Evolutionary conservation across 2,888 invertebrate genomes (phyloP).

Genomic region (Cerceris ruficornis): DNA sequence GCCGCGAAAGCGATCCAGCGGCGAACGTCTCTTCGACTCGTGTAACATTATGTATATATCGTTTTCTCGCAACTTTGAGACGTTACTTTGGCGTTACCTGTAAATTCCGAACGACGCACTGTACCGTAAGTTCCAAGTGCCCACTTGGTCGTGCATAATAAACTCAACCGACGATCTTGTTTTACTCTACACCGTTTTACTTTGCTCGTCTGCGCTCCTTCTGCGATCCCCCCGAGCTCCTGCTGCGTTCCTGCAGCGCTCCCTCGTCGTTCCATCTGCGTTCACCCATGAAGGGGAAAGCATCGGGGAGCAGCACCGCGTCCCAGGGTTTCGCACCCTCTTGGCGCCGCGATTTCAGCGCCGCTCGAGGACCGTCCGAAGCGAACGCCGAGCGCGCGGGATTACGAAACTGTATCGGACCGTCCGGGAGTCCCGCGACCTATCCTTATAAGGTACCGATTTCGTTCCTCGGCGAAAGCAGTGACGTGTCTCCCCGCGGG

Average conservation of each 20-base stretch:
- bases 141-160: constrained; percentile 59
- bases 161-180: constrained; percentile 62
- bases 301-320: too few relatives aligned
- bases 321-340: too few relatives aligned
- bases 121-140: constrained; percentile 49
- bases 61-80: constrained; percentile 53
- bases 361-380: background rate
- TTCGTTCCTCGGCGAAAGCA: constrained; percentile 24
- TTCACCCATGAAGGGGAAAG: too few relatives aligned
- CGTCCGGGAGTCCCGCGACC: constrained; percentile 1
- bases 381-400: background rate
- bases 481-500: constrained; percentile 35
- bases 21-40: background rate
- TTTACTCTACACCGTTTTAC: constrained; percentile 46
- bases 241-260: background rate
- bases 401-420: constrained; percentile 14
- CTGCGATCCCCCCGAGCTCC: too few relatives aligned
- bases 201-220: background rate
- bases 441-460: constrained; percentile 57
- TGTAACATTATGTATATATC: constrained; percentile 68
- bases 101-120: constrained; percentile 48
- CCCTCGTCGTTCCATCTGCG: too few relatives aligned
- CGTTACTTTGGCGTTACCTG: constrained; percentile 22
- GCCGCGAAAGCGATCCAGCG: too few relatives aligned
- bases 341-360: too few relatives aligned